phyloP scores from a whole-genome alignment of 2,113 vertebrate species.

The Platycercus adscitus region DNA sequence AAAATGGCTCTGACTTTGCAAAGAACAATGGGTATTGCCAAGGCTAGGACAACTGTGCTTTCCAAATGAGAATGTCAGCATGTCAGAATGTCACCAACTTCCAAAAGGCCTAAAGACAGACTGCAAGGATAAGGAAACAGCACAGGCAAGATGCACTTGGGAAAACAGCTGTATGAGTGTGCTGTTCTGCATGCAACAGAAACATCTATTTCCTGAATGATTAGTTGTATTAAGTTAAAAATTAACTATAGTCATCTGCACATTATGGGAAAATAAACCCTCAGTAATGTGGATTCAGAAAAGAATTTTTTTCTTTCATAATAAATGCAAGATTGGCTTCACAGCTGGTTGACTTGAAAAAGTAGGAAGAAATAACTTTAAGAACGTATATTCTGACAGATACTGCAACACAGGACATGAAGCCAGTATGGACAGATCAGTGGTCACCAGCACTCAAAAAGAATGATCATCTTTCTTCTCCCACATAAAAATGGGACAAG shows the following conservation, averaged over 20 bases:
- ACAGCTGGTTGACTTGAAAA: neutral
- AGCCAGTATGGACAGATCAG: neutral
- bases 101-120: neutral
- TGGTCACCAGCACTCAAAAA: neutral
- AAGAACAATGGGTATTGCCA: neutral
- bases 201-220: neutral
- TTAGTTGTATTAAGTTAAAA: neutral
- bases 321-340: neutral
- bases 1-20: neutral
- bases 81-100: too few species aligned
- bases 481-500: neutral
- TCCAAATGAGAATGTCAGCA: neutral
- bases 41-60: neutral
- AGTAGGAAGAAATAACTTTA: neutral
- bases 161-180: neutral
- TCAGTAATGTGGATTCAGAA: neutral
- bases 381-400: neutral
- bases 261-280: neutral
- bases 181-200: neutral
- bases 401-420: neutral
- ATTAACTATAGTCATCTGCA: neutral
- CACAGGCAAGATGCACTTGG: neutral
- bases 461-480: neutral
- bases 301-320: neutral
- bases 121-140: neutral